Evolutionary conservation across 2,888 invertebrate species (phyloP).

Genomic region (Ecliptopera silaceata): DNA sequence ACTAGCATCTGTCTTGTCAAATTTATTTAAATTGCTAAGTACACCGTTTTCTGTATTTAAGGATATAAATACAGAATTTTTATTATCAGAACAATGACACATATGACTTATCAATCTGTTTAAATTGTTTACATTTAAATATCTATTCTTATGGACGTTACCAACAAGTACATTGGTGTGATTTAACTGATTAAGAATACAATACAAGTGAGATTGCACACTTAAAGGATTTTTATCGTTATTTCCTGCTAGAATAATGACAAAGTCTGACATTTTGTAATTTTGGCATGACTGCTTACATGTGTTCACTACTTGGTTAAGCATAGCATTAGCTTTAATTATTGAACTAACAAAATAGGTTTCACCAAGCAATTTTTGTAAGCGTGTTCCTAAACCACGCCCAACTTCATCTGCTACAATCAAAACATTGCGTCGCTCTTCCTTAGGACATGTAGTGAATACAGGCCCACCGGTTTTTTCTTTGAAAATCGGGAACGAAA

Average conservation of each 20-base stretch:
- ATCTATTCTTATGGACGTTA: not conserved
- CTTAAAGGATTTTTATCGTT: not conserved
- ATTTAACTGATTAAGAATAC: not conserved
- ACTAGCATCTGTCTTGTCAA: not conserved
- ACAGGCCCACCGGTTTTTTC: too few species aligned
- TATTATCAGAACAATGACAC: not conserved
- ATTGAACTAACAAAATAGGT: not conserved
- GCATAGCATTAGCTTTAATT: not conserved
- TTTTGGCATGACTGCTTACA: not conserved
- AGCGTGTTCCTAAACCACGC: not conserved
- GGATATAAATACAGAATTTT: not conserved
- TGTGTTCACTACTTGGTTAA: not conserved
- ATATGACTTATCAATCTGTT: not conserved
- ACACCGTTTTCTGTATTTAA: too few species aligned
- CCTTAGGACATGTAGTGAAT: not conserved
- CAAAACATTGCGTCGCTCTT: not conserved
- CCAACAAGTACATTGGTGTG: not conserved
- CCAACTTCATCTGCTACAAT: not conserved
- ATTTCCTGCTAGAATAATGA: not conserved
- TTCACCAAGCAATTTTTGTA: not conserved
- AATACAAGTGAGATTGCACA: not conserved
- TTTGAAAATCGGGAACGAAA: too few species aligned
- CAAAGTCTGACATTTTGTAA: not conserved
- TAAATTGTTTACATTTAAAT: not conserved
- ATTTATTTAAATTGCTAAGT: not conserved